Percentiles rank a stretch among this genome's conserved stretches.
These are phyloP conservation scores for Smittia sp. DNA, from an alignment of 2,888 invertebrate species.

Conservation along the genomic window DNA sequence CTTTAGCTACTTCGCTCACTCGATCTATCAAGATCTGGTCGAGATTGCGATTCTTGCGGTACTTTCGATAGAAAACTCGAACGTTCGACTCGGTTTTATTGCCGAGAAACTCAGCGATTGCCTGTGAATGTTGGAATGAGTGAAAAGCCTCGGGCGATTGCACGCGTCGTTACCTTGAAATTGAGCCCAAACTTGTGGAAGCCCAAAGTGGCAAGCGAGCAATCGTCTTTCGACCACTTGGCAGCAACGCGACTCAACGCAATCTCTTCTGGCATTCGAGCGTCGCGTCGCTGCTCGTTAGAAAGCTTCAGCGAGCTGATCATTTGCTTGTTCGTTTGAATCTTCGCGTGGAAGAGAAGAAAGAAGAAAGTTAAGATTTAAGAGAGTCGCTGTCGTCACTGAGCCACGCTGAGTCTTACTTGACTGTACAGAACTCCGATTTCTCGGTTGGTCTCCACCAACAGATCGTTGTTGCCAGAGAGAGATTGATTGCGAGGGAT, in stretches of 20 bases:
- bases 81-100: constrained; percentile 94
- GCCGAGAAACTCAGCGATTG: constrained; percentile 91
- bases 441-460: constrained; percentile 90
- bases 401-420: constrained; percentile 62
- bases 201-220: constrained; percentile 86
- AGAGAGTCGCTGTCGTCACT: constrained; percentile 8
- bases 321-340: constrained; percentile 91
- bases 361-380: constrained; percentile 45
- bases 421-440: constrained; percentile 92
- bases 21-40: constrained; percentile 54
- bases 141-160: not conserved
- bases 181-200: constrained; percentile 78
- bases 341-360: constrained; percentile 57
- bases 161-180: constrained; percentile 63
- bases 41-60: constrained; percentile 83
- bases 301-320: constrained; percentile 83
- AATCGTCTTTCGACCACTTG: constrained; percentile 90
- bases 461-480: constrained; percentile 68
- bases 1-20: not conserved
- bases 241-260: constrained; percentile 66
- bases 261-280: constrained; percentile 49
- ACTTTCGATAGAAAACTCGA: constrained; percentile 86
- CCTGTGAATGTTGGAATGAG: constrained; percentile 65
- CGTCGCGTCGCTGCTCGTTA: constrained; percentile 48
- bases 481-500: constrained; percentile 56